Evolutionary conservation across 2,113 vertebrate species (phyloP).

Genomic region (Hystrix brachyura): DNA sequence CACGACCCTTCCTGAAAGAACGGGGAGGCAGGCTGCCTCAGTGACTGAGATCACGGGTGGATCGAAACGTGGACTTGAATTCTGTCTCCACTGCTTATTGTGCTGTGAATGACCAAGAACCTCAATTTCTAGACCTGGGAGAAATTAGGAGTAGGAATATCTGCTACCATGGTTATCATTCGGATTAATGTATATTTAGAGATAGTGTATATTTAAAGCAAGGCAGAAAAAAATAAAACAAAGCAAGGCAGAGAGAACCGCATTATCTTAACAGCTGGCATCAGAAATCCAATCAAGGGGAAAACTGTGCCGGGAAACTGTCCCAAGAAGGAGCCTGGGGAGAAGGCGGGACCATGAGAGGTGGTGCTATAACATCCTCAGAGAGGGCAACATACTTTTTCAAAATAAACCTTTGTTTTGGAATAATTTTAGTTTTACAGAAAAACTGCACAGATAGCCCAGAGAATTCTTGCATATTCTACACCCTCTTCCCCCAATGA

Average conservation of each 20-base stretch:
- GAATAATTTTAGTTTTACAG: slow-evolving; percentile 22
- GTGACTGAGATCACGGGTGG: not conserved
- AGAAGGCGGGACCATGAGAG: not conserved
- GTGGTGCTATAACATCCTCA: not conserved
- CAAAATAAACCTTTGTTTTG: slow-evolving; percentile 10
- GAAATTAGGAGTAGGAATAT: slow-evolving; percentile 7
- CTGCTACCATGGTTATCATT: not conserved
- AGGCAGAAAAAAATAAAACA: not conserved
- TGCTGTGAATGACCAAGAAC: not conserved
- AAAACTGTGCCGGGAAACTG: not conserved
- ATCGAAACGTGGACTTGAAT: slow-evolving; percentile 28
- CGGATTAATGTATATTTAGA: not conserved
- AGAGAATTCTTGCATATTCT: not conserved
- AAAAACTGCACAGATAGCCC: not conserved
- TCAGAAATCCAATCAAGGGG: not conserved
- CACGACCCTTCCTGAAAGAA: not conserved
- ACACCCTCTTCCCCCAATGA: not conserved
- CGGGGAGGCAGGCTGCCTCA: not conserved
- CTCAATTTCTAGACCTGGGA: slow-evolving; percentile 7
- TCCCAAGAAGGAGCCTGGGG: not conserved
- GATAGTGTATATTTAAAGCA: not conserved
- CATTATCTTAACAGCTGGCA: not conserved
- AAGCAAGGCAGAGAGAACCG: not conserved
- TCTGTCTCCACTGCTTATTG: not conserved
- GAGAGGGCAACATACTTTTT: not conserved